Conservation (phyloP, 2,113 vertebrate species). For the Micromys minutus region DNA sequence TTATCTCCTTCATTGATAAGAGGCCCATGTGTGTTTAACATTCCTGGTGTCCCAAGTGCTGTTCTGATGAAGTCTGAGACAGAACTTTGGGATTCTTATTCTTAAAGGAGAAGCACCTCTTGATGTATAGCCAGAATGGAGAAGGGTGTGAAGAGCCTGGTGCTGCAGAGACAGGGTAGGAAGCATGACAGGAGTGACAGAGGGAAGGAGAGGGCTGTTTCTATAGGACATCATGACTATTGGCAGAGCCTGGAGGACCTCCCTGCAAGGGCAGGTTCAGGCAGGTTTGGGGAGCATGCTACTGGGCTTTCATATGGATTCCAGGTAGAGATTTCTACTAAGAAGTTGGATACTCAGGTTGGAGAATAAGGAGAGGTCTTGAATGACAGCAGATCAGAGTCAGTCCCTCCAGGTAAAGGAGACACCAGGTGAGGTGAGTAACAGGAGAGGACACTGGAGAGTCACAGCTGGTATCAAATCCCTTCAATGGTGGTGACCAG, state of each 20-base stretch:
- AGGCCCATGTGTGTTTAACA: not conserved
- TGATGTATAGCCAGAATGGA: not conserved
- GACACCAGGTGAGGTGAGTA: not conserved
- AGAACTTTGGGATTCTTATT: not conserved
- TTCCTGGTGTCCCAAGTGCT: not conserved
- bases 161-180: not conserved
- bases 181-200: not conserved
- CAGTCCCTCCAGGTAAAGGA: not conserved
- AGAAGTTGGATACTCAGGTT: not conserved
- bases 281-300: not conserved
- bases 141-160: not conserved
- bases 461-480: not conserved
- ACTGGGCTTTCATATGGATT: not conserved
- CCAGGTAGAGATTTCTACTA: not conserved
- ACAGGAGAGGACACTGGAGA: not conserved
- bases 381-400: not conserved
- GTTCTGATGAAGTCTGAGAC: not conserved
- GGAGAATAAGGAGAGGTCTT: not conserved
- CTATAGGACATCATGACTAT: not conserved
- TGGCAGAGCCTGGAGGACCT: not conserved
- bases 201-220: not conserved
- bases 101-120: not conserved
- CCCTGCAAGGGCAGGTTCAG: not conserved
- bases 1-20: not conserved
- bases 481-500: too few species aligned